phyloP scores from a whole-genome alignment of 2,888 invertebrate species.

The Pseudococcus jackbeardsleyi region DNA sequence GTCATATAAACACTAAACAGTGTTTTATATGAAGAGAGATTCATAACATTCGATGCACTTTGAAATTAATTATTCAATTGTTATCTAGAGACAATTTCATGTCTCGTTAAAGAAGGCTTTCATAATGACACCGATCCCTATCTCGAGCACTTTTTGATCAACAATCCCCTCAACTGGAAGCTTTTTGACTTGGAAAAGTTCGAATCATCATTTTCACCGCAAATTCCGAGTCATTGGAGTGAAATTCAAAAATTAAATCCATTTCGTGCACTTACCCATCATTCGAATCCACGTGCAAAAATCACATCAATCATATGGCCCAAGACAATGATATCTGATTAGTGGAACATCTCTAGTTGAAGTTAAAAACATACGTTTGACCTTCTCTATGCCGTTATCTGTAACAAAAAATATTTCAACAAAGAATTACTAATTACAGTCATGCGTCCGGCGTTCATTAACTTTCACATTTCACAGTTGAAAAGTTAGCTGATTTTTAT shows the following conservation, averaged over 20 bases:
- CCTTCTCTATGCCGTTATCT: conserved; percentile 41
- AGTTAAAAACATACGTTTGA: conserved; percentile 30
- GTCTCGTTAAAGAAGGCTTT: background rate
- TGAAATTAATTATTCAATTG: background rate
- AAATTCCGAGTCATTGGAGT: background rate
- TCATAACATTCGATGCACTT: background rate
- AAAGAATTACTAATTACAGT: conserved; percentile 60
- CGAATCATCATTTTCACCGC: background rate
- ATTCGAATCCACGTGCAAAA: background rate
- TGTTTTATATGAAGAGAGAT: background rate
- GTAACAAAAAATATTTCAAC: conserved; percentile 38
- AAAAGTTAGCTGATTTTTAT: conserved; percentile 62
- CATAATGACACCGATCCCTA: background rate
- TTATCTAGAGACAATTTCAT: background rate
- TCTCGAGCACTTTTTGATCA: background rate
- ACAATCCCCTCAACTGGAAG: background rate
- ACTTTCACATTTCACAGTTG: conserved; percentile 63
- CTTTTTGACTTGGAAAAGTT: background rate
- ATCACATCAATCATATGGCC: background rate
- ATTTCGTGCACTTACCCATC: background rate
- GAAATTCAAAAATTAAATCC: background rate
- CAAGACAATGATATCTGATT: conserved; percentile 16
- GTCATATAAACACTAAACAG: background rate
- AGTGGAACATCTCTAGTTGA: background rate
- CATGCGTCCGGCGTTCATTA: conserved; percentile 57